phyloP scores from a whole-genome alignment of 1,140 invertebrate species.

The Stratiolaelaps scimitus region DNA sequence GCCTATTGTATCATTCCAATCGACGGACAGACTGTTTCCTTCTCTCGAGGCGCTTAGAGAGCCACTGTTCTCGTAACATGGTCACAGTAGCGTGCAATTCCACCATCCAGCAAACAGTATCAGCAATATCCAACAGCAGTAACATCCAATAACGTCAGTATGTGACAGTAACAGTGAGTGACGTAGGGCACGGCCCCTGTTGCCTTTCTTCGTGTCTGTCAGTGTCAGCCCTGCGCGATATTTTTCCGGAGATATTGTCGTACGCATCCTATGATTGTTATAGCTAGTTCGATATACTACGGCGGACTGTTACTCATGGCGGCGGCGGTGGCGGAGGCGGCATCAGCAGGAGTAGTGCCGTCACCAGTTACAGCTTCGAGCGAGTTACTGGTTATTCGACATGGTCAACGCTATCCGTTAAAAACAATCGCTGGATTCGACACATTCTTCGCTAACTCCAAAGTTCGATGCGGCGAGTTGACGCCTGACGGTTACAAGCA shows the following conservation, averaged over 20 bases:
- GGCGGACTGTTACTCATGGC: not conserved
- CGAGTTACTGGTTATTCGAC: not conserved
- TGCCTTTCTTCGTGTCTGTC: not conserved
- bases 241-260: not conserved
- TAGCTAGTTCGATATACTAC: not conserved
- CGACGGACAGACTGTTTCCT: too few relatives aligned
- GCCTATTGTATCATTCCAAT: too few relatives aligned
- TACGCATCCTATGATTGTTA: not conserved
- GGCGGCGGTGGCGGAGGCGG: not conserved
- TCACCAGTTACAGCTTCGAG: not conserved
- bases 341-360: not conserved
- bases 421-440: not conserved
- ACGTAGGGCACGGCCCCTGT: too few relatives aligned
- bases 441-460: not conserved
- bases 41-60: too few relatives aligned
- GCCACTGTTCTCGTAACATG: too few relatives aligned
- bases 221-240: not conserved
- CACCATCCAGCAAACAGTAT: too few relatives aligned
- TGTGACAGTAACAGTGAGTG: too few relatives aligned
- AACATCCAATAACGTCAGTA: too few relatives aligned
- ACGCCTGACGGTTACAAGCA: not conserved
- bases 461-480: not conserved
- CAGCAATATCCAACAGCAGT: too few relatives aligned
- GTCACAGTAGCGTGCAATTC: too few relatives aligned
- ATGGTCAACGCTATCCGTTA: not conserved